Evolutionary conservation across 2,113 vertebrate species (phyloP).

Genomic region (Zosterops pallidus): DNA sequence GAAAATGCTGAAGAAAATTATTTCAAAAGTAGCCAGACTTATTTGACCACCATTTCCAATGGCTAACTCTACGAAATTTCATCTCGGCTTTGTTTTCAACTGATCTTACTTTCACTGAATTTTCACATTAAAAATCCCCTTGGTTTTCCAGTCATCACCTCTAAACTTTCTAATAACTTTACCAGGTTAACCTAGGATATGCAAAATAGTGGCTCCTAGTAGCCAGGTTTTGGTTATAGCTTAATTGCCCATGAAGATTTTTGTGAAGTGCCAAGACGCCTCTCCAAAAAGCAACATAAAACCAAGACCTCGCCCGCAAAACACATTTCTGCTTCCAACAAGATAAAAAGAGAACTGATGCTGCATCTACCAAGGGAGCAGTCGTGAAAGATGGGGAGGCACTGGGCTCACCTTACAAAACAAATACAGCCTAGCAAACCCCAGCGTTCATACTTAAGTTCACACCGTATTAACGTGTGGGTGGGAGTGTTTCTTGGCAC

Average conservation of each 20-base stretch:
- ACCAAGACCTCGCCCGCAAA: neutral
- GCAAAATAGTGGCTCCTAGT: neutral
- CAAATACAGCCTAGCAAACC: neutral
- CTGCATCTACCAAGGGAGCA: neutral
- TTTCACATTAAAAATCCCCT: neutral
- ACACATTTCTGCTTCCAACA: neutral
- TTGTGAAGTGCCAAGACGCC: neutral
- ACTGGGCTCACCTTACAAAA: neutral
- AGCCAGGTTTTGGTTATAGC: neutral
- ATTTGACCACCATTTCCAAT: neutral
- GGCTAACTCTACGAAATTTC: neutral
- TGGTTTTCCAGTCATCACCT: neutral
- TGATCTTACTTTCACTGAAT: neutral
- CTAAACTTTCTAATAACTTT: neutral
- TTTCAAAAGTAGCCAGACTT: neutral
- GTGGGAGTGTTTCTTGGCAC: slow-evolving; percentile 22
- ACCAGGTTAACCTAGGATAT: neutral
- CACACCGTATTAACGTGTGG: neutral
- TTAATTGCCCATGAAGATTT: neutral
- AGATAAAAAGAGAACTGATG: neutral
- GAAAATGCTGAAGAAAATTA: neutral
- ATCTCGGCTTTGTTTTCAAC: neutral
- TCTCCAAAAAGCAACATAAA: neutral
- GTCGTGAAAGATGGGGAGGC: neutral
- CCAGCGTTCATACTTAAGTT: neutral